Evolutionary conservation across 2,797 vertebrate genomes (phyloP).

Genomic region (Falco berigora): DNA sequence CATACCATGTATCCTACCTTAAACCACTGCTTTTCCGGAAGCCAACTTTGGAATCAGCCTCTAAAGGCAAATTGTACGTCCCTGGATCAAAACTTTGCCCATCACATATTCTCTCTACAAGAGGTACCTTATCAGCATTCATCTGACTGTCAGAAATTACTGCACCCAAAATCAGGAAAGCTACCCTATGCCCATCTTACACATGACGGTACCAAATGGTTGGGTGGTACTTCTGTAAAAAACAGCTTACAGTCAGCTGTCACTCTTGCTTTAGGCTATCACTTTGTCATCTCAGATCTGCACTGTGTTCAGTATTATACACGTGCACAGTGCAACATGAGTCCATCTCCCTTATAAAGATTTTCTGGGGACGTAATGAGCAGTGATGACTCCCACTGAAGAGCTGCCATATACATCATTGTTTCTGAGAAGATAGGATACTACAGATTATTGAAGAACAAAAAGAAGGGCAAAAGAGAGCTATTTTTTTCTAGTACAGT

Average conservation of each 20-base stretch:
- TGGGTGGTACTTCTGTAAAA: not conserved
- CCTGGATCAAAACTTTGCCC: not conserved
- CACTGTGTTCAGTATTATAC: not conserved
- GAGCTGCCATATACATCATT: no score
- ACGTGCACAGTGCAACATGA: not conserved
- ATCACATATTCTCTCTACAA: not conserved
- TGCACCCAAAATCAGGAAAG: not conserved
- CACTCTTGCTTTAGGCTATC: not conserved
- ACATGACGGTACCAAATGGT: not conserved
- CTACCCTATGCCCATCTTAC: not conserved
- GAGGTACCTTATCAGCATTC: not conserved
- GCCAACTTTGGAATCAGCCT: not conserved
- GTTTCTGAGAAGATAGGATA: not conserved
- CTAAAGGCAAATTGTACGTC: not conserved
- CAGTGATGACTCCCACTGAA: not conserved
- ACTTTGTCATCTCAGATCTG: not conserved
- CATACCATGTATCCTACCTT: not conserved
- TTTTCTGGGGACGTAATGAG: not conserved
- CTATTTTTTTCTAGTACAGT: not conserved
- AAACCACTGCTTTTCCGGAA: not conserved
- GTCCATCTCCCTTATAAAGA: not conserved
- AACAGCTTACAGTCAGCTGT: not conserved
- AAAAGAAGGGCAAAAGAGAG: not conserved
- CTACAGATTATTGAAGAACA: not conserved
- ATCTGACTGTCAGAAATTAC: not conserved